Conservation (phyloP, 2,797 vertebrate species). For the Chiloscyllium punctatum region DNA sequence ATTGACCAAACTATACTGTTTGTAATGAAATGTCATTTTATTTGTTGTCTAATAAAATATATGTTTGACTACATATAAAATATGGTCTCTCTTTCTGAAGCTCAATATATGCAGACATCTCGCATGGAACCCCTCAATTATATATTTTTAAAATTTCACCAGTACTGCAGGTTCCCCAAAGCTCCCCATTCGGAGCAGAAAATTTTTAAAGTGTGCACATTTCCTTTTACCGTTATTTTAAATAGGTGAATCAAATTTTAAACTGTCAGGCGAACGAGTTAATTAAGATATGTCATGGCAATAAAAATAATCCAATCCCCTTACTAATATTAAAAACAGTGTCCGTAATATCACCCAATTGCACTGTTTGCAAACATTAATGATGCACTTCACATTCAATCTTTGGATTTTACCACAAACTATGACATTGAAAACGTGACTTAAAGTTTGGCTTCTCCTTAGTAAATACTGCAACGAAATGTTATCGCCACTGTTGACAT, state of each 20-base stretch:
- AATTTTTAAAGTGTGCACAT: background rate
- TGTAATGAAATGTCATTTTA: conserved; percentile 60
- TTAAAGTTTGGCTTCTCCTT: background rate
- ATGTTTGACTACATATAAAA: conserved; percentile 43
- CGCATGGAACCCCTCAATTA: background rate
- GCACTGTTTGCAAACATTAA: background rate
- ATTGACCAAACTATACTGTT: conserved; percentile 78
- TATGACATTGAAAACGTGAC: background rate
- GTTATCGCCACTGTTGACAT: background rate
- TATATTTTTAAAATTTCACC: background rate
- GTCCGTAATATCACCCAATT: background rate
- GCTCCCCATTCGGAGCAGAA: background rate
- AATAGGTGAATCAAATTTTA: background rate
- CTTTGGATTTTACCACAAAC: background rate
- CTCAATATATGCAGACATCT: background rate
- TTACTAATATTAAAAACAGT: background rate
- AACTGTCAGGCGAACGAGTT: background rate
- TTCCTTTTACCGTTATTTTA: background rate
- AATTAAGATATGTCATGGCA: background rate
- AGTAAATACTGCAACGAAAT: background rate
- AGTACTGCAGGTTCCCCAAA: background rate
- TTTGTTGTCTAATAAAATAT: conserved; percentile 72
- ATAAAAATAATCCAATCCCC: background rate
- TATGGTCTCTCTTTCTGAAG: background rate
- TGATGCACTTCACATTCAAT: background rate